Evolutionary conservation across 2,797 vertebrate species (phyloP).

Genomic region (Alauda arvensis): DNA sequence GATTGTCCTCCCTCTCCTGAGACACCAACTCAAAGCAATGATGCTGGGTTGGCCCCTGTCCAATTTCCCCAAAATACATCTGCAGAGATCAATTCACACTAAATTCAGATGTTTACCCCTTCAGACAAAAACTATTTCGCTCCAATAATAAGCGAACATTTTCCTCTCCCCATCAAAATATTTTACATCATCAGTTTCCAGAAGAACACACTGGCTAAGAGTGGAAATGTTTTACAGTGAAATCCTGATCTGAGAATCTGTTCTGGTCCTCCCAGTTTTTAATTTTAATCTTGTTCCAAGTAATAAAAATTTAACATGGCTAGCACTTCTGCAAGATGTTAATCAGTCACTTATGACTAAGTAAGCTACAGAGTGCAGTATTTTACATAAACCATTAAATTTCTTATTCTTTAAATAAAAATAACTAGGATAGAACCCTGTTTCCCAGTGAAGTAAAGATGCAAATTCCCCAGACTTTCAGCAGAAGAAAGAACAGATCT

Average conservation of each 20-base stretch:
- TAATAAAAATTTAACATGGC: constrained; percentile 16
- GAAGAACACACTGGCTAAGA: not conserved
- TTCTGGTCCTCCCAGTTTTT: not conserved
- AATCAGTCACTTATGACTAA: constrained; percentile 40
- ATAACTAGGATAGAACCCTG: not conserved
- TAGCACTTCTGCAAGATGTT: not conserved
- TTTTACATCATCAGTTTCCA: not conserved
- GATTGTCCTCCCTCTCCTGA: not conserved
- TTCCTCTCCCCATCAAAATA: not conserved
- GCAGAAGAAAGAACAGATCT: not conserved
- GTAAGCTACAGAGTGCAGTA: not conserved
- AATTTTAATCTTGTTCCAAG: constrained; percentile 10
- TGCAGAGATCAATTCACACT: not conserved
- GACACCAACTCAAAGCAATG: not conserved
- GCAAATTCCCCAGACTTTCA: not conserved
- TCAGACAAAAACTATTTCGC: not conserved
- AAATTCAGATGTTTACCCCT: not conserved
- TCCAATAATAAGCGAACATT: not conserved
- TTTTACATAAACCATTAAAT: not conserved
- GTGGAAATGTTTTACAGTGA: not conserved
- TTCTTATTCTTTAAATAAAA: not conserved
- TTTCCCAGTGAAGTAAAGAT: not conserved
- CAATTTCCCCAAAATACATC: not conserved
- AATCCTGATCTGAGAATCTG: not conserved
- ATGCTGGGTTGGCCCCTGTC: not conserved